These are phyloP conservation scores for Pachydiplax longipennis DNA, from an alignment of 2,888 invertebrate species.

Conservation along the genomic window DNA sequence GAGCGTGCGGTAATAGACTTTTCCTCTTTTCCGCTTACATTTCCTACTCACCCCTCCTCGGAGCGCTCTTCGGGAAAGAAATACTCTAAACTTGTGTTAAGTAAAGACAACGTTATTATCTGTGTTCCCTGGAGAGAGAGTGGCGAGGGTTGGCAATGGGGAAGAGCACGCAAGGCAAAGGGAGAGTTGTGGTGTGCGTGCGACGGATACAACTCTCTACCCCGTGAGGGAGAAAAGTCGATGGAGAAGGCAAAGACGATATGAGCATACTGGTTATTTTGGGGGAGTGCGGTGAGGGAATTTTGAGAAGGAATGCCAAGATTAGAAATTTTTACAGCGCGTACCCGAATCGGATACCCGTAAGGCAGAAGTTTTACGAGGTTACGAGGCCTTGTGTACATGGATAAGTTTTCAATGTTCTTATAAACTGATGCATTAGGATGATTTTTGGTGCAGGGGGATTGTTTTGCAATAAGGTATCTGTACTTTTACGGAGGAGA, in stretches of 20 bases:
- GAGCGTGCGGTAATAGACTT: not conserved
- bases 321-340: too few relatives aligned
- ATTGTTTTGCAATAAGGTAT: too few relatives aligned
- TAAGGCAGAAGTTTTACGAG: too few relatives aligned
- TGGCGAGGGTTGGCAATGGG: not conserved
- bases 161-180: not conserved
- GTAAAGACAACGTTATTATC: constrained; percentile 37
- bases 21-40: not conserved
- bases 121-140: not conserved
- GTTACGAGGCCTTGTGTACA: too few relatives aligned
- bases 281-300: not conserved
- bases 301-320: not conserved
- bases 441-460: too few relatives aligned
- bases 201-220: too few relatives aligned
- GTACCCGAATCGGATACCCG: too few relatives aligned
- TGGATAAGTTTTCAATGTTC: too few relatives aligned
- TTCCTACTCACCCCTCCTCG: not conserved
- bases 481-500: too few relatives aligned
- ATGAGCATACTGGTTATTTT: not conserved
- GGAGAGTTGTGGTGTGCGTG: not conserved
- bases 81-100: constrained; percentile 21
- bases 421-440: too few relatives aligned
- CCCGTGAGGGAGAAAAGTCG: not conserved
- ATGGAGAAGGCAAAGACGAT: not conserved
- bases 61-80: not conserved